Conservation (phyloP, 2,888 invertebrate genomes). For the Plagodis pulveraria region DNA sequence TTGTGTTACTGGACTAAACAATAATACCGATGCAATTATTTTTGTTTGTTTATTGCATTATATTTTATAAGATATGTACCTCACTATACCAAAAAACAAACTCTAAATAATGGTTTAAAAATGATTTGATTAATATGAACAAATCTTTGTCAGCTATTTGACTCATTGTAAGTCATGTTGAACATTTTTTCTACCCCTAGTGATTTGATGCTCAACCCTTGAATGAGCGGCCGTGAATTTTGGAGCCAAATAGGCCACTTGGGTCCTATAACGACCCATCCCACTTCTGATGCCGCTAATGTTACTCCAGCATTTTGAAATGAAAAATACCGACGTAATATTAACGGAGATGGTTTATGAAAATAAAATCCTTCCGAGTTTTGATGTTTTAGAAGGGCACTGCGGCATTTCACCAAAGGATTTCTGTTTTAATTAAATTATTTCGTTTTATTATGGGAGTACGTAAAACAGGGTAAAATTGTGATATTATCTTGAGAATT, state of each 20-base stretch:
- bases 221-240: slow-evolving; percentile 31
- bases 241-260: slow-evolving; percentile 34
- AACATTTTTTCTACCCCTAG: slow-evolving; percentile 37
- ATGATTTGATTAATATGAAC: slow-evolving; percentile 1
- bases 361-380: slow-evolving; percentile 37
- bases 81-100: no score
- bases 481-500: slow-evolving; percentile 22
- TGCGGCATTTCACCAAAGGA: slow-evolving; percentile 18
- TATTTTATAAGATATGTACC: no score
- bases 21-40: no score
- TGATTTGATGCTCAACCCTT: slow-evolving; percentile 35
- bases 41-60: no score
- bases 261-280: slow-evolving; percentile 34
- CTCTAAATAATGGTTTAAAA: no score
- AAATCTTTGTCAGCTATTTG: slow-evolving; percentile 1
- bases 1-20: no score
- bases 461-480: slow-evolving; percentile 17
- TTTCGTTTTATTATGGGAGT: slow-evolving; percentile 27
- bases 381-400: slow-evolving; percentile 39
- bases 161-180: slow-evolving; percentile 22
- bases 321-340: slow-evolving; percentile 42
- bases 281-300: slow-evolving; percentile 41
- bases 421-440: slow-evolving; percentile 40
- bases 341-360: slow-evolving; percentile 37
- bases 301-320: slow-evolving; percentile 38